phyloP scores from a whole-genome alignment of 92 coral and sea anemone species.

The Palythoa caribaeorum region DNA sequence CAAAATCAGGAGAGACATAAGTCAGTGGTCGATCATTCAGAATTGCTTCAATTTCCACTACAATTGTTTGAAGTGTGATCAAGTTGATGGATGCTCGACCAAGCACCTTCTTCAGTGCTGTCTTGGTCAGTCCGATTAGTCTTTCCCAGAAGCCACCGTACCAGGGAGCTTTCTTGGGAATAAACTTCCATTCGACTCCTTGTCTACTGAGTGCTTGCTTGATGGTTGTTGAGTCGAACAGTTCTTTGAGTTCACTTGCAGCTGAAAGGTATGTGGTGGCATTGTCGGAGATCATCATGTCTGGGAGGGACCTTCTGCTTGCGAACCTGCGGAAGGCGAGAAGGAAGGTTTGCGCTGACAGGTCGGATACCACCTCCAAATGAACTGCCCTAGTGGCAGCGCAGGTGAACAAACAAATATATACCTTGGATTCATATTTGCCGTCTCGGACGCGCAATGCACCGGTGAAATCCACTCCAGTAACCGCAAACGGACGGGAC shows the following conservation, averaged over 20 bases:
- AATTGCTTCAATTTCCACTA: constrained; percentile 69
- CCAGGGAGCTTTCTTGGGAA: constrained; percentile 77
- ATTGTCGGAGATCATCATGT: constrained; percentile 69
- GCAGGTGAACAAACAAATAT: constrained; percentile 72
- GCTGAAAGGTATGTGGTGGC: constrained; percentile 64
- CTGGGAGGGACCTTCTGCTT: constrained; percentile 67
- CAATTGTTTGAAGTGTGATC: constrained; percentile 43
- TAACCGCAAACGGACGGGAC: constrained; percentile 49
- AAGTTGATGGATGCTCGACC: constrained; percentile 63
- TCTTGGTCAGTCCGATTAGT: constrained; percentile 71
- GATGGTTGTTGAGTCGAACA: constrained; percentile 13
- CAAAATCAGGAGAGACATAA: constrained; percentile 58
- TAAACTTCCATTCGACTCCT: constrained; percentile 73
- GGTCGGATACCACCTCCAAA: constrained; percentile 65
- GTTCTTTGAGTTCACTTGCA: constrained; percentile 53
- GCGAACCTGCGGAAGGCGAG: constrained; percentile 63
- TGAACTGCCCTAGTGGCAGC: constrained; percentile 68
- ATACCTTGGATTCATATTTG: constrained; percentile 40
- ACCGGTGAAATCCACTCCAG: constrained; percentile 61
- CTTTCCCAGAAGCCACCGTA: constrained; percentile 76
- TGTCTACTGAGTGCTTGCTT: constrained; percentile 55
- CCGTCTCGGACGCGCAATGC: constrained; percentile 37
- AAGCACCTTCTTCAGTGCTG: constrained; percentile 60
- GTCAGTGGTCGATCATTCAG: constrained; percentile 58
- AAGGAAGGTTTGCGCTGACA: constrained; percentile 60